phyloP scores from a whole-genome alignment of 2,888 invertebrate genomes.

The Dendrolimus houi region DNA sequence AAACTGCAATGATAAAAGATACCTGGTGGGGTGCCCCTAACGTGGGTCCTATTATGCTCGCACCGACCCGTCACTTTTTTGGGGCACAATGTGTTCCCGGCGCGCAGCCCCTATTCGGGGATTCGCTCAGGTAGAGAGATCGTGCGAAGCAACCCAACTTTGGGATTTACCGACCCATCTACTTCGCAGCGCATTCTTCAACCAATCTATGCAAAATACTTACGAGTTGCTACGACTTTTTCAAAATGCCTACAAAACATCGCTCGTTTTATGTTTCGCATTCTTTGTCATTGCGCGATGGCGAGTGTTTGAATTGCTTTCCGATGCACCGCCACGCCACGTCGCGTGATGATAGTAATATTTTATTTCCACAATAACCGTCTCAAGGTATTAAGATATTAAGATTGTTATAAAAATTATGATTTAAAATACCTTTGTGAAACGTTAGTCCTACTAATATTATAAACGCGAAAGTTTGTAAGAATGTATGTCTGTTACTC shows the following conservation, averaged over 20 bases:
- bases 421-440: too few species aligned
- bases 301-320: too few species aligned
- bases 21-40: slow-evolving; percentile 37
- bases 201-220: slow-evolving; percentile 20
- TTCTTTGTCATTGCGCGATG: too few species aligned
- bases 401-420: too few species aligned
- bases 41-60: slow-evolving; percentile 43
- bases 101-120: slow-evolving; percentile 46
- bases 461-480: too few species aligned
- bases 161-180: slow-evolving; percentile 39
- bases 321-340: too few species aligned
- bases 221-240: not conserved
- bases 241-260: not conserved
- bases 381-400: too few species aligned
- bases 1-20: slow-evolving; percentile 4
- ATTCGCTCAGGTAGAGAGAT: slow-evolving; percentile 52
- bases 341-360: too few species aligned
- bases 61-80: slow-evolving; percentile 68
- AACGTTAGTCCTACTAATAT: too few species aligned
- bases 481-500: too few species aligned
- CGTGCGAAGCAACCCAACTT: slow-evolving; percentile 40
- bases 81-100: slow-evolving; percentile 52
- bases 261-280: too few species aligned
- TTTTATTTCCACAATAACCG: too few species aligned
- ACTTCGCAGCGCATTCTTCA: slow-evolving; percentile 35